A percentile compares a stretch with the other conserved stretches of the same genome.
Evolutionary conservation across 2,113 vertebrate genomes (phyloP).

Genomic region (Canis aureus): DNA sequence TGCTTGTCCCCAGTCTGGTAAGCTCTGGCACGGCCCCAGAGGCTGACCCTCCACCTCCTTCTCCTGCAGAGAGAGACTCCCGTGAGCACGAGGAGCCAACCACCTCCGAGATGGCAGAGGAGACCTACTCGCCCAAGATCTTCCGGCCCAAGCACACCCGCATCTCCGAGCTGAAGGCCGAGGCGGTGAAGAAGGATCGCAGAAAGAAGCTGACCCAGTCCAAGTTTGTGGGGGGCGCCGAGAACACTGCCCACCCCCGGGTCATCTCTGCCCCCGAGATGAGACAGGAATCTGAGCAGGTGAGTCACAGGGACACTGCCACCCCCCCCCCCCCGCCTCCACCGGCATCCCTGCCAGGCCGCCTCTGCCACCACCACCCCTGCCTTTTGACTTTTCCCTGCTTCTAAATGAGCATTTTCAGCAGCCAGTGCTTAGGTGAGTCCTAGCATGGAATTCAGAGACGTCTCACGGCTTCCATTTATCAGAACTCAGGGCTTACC

Average conservation of each 20-base stretch:
- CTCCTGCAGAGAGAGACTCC: constrained; percentile 92
- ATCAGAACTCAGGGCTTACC: neutral
- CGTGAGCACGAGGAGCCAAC: constrained; percentile 93
- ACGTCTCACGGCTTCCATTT: neutral
- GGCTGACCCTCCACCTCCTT: neutral
- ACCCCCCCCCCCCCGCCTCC: accelerated
- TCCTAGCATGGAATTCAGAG: neutral
- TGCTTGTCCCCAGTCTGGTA: neutral
- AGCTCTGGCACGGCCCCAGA: neutral
- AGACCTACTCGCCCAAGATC: constrained; percentile 91
- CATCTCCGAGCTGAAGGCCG: constrained; percentile 93
- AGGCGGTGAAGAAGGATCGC: constrained; percentile 94
- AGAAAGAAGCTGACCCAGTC: constrained; percentile 93
- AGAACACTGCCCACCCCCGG: constrained; percentile 93
- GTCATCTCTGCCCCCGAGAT: constrained; percentile 87
- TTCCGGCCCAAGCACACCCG: constrained; percentile 86
- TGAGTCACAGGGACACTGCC: constrained; percentile 76
- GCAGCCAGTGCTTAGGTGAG: neutral
- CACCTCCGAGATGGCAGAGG: constrained; percentile 93
- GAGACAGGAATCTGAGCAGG: constrained; percentile 97
- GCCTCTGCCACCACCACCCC: too few species aligned
- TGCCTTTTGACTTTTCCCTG: neutral
- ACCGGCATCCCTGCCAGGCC: accelerated
- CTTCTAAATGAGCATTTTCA: accelerated
- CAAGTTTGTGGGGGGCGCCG: constrained; percentile 88